Percentiles rank a stretch among this genome's conserved stretches.
These are phyloP conservation scores for Daubentonia madagascariensis DNA, from an alignment of 2,113 vertebrate genomes.

Conservation along the genomic window DNA sequence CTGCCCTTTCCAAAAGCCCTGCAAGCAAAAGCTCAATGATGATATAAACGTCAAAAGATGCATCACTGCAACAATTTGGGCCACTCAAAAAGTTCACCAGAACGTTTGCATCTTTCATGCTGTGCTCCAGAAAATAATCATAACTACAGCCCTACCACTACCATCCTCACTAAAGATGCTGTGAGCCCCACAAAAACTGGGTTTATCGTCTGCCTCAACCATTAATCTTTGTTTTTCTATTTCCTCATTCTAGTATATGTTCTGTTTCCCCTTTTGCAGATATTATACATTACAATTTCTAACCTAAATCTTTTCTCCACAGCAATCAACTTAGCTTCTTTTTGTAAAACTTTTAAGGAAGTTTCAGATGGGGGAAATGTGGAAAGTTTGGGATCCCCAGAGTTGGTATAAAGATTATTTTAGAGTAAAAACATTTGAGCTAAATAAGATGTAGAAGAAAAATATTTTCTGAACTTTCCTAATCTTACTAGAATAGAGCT, in stretches of 20 bases:
- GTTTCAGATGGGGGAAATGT: background rate
- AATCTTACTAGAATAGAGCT: background rate
- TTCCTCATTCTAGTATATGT: background rate
- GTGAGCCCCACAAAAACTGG: background rate
- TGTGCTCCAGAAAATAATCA: background rate
- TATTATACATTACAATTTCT: background rate
- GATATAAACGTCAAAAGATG: background rate
- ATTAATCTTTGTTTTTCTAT: background rate
- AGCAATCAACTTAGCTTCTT: background rate
- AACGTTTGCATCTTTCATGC: background rate
- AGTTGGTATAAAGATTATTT: background rate
- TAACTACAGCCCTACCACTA: too few relatives aligned
- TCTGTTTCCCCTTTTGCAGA: background rate
- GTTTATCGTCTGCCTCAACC: background rate
- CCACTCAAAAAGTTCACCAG: background rate
- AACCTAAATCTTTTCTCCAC: background rate
- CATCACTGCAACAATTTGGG: background rate
- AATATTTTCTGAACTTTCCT: background rate
- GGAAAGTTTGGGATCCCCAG: background rate
- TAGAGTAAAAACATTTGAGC: background rate
- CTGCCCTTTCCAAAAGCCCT: background rate
- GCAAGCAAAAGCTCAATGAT: background rate
- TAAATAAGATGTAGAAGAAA: background rate
- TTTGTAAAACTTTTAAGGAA: background rate
- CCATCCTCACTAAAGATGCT: background rate